Conservation (phyloP, 2,797 vertebrate species). For the Lutjanus campechanus region DNA sequence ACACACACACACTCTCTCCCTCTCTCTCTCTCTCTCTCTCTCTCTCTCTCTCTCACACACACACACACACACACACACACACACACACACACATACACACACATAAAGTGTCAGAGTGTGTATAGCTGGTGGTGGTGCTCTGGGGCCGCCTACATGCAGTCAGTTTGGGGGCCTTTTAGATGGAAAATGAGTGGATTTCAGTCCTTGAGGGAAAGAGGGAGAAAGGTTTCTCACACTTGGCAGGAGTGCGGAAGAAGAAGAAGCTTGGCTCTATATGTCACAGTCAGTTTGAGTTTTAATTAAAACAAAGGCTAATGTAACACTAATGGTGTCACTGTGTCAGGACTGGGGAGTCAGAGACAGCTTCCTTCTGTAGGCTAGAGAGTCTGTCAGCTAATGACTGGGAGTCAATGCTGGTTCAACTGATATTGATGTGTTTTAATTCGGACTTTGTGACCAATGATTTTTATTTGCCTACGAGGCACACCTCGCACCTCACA, state of each 20-base stretch:
- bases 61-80: slow-evolving; percentile 28
- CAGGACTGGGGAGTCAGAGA: slow-evolving; percentile 12
- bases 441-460: slow-evolving; percentile 66
- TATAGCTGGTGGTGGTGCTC: slow-evolving; percentile 17
- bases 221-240: slow-evolving; percentile 31
- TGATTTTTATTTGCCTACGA: slow-evolving; percentile 70
- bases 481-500: slow-evolving; percentile 55
- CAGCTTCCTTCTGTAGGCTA: not conserved
- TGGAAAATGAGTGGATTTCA: slow-evolving; percentile 45
- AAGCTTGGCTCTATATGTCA: slow-evolving; percentile 4
- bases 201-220: slow-evolving; percentile 11
- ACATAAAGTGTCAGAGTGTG: slow-evolving; percentile 11
- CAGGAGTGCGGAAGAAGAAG: slow-evolving; percentile 4
- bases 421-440: slow-evolving; percentile 60
- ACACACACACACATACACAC: slow-evolving; percentile 12
- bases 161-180: slow-evolving; percentile 36
- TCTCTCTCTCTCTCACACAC: not conserved
- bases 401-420: slow-evolving; percentile 32
- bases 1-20: slow-evolving; percentile 19
- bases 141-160: slow-evolving; percentile 31
- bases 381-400: slow-evolving; percentile 20
- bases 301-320: slow-evolving; percentile 21
- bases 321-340: slow-evolving; percentile 22
- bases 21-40: not conserved
- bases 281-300: slow-evolving; percentile 39